phyloP scores from a whole-genome alignment of 1,140 invertebrate genomes.

The Pachyrhynchus sulphureomaculatus region DNA sequence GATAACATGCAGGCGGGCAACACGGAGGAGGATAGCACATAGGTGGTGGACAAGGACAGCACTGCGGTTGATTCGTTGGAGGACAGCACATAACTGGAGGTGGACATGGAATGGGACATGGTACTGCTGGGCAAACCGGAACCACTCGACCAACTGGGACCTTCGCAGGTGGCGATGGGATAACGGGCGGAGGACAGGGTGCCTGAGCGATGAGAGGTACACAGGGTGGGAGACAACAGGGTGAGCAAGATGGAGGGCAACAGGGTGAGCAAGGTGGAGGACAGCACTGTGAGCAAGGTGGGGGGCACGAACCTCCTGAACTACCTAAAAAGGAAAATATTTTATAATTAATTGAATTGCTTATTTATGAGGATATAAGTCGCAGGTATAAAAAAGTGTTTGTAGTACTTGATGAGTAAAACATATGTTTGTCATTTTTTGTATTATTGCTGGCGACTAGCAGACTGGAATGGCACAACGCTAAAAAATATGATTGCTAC shows the following conservation, averaged over 20 bases:
- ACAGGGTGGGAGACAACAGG: slow-evolving; percentile 39
- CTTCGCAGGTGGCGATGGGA: slow-evolving; percentile 37
- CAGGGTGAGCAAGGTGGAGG: slow-evolving; percentile 33
- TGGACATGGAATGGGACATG: slow-evolving; percentile 36
- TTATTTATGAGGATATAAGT: too few species aligned
- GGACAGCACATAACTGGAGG: slow-evolving; percentile 33
- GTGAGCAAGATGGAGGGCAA: slow-evolving; percentile 30
- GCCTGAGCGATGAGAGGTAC: slow-evolving; percentile 41
- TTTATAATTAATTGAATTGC: too few species aligned
- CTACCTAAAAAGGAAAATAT: not conserved
- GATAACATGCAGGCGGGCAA: not conserved
- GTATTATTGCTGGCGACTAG: too few species aligned
- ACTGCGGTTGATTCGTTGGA: slow-evolving; percentile 25
- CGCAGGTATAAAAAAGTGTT: too few species aligned
- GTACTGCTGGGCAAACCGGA: slow-evolving; percentile 30
- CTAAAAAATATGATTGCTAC: too few species aligned
- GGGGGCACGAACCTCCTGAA: slow-evolving; percentile 23
- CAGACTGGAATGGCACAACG: too few species aligned
- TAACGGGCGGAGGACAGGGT: slow-evolving; percentile 43
- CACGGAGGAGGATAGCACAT: slow-evolving; percentile 30
- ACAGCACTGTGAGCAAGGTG: slow-evolving; percentile 30
- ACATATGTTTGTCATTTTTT: too few species aligned
- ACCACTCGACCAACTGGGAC: slow-evolving; percentile 41
- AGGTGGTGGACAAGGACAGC: slow-evolving; percentile 35
- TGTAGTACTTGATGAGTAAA: too few species aligned